Base-by-base conservation (phyloP, 1,140 invertebrate genomes). In the Rhynchophorus ferrugineus region DNA sequence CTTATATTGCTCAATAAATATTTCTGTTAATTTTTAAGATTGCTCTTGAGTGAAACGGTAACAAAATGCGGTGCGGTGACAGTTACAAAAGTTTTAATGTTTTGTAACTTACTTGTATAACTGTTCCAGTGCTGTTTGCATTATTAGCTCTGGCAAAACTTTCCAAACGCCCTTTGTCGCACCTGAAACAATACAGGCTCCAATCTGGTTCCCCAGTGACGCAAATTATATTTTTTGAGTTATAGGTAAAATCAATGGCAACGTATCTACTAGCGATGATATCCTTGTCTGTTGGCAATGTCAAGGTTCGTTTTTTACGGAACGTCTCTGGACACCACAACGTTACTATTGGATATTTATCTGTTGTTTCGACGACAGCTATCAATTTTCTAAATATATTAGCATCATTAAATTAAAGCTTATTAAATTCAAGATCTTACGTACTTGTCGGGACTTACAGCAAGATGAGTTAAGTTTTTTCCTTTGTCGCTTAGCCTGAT, bases 161-260 rank as follows among this genome's bases (percentile, higher is more conserved):
- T 60, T 90, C 83, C 1, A 92, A 74, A 69, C 87, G 88, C 1
- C 83, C 83, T 67, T 85, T 89, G 59, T 91, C 88, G 82, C 86
- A 89, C 61, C 84, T 84, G 69, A 86, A 94, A 65, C 82, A 84
- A 43, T 89, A 75, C 66, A 92, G 75, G 17, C 76, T 82, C 77
- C 82, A 91, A 62, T 91, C 88, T 0, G 87, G 85, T 56, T 83
- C 80, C 8, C 84, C 85, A 1, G 84, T 84, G 20, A 91, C 79
- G 0, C 82, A 84, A 18, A 85, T 80, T 9, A 94, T 67, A 64
- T 84, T 83, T 66, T 85, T 85, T 9, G 79, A 84, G 61, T 92
- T 89, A 45, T 75, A 82, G 3, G 85, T 86, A 61, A 92, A 94
- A 9, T 78, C 77, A 0, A 91, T 64, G 49, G 81, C 82, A 6